These are phyloP conservation scores for Bacillus rossius DNA, from an alignment of 1,140 invertebrate genomes.

Conservation along the genomic window DNA sequence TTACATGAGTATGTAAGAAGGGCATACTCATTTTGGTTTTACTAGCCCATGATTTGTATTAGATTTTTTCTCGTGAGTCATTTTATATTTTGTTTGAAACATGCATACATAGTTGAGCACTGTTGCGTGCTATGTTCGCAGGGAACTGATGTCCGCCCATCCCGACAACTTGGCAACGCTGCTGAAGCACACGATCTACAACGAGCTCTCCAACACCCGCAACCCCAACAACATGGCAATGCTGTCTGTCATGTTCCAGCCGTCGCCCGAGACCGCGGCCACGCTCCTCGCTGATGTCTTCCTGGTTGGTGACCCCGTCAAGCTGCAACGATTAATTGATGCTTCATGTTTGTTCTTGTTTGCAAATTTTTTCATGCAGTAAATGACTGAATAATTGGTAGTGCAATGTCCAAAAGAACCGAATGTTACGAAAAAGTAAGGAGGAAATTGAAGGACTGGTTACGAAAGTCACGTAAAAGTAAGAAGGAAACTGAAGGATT, in stretches of 20 bases:
- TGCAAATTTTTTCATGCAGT: too few relatives aligned
- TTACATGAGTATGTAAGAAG: too few relatives aligned
- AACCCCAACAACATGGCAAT: constrained; percentile 94
- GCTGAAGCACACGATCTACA: constrained; percentile 89
- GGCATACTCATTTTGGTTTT: neutral
- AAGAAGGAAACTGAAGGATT: too few relatives aligned
- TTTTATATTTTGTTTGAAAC: neutral
- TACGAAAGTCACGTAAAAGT: too few relatives aligned
- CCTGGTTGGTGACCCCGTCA: constrained; percentile 42
- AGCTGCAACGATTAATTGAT: too few relatives aligned
- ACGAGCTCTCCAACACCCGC: constrained; percentile 82
- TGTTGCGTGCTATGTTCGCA: constrained; percentile 36
- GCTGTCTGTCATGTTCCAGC: constrained; percentile 79
- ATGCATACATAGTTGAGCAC: too few relatives aligned
- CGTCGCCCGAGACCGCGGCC: constrained; percentile 67
- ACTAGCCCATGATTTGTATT: neutral
- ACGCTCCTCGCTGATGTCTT: constrained; percentile 74
- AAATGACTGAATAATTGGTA: too few relatives aligned
- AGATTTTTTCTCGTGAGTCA: neutral
- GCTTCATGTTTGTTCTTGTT: too few relatives aligned
- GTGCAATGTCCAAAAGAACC: too few relatives aligned
- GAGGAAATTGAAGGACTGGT: too few relatives aligned
- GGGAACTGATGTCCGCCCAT: constrained; percentile 69
- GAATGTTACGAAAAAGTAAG: too few relatives aligned
- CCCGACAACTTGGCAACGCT: constrained; percentile 81